These are phyloP conservation scores for Alcedo quadribrachys DNA, from an alignment of 2,797 vertebrate species.

Conservation along the genomic window DNA sequence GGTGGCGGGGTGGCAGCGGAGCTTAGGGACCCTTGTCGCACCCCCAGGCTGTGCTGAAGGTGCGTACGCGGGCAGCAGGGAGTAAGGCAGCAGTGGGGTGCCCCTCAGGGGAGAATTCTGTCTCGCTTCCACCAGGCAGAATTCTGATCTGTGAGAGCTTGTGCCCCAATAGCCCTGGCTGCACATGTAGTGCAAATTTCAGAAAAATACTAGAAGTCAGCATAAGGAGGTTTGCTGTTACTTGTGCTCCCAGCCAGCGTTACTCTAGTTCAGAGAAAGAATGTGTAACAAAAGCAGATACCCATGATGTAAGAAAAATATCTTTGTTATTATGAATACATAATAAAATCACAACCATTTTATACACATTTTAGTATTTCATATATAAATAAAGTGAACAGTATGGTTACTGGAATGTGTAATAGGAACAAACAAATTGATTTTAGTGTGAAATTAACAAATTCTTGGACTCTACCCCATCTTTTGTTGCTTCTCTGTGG, in stretches of 20 bases:
- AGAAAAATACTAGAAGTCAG: not conserved
- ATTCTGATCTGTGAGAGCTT: accelerated
- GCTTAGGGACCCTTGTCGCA: accelerated
- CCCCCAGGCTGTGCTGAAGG: not conserved
- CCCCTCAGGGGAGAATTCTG: accelerated
- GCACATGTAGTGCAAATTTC: accelerated
- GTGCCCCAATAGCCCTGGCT: accelerated
- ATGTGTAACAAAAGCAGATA: slow-evolving; percentile 46
- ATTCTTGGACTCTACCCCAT: not conserved
- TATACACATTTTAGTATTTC: slow-evolving; percentile 55
- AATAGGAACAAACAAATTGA: not conserved
- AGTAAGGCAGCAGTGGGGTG: not conserved
- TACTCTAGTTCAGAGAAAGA: not conserved
- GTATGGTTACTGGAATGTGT: slow-evolving; percentile 36
- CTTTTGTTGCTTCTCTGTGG: not conserved
- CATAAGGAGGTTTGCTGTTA: accelerated
- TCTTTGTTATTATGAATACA: slow-evolving; percentile 78
- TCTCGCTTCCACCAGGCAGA: not conserved
- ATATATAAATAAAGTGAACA: slow-evolving; percentile 74
- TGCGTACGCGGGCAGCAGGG: accelerated
- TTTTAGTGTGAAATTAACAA: slow-evolving; percentile 2
- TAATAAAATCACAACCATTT: slow-evolving; percentile 67
- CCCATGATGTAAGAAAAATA: slow-evolving; percentile 77
- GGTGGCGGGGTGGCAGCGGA: accelerated
- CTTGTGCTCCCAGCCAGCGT: not conserved